A percentile compares a stretch with the other conserved stretches of the same genome.
phyloP scores from a whole-genome alignment of 2,113 vertebrate genomes.

The Merops nubicus region DNA sequence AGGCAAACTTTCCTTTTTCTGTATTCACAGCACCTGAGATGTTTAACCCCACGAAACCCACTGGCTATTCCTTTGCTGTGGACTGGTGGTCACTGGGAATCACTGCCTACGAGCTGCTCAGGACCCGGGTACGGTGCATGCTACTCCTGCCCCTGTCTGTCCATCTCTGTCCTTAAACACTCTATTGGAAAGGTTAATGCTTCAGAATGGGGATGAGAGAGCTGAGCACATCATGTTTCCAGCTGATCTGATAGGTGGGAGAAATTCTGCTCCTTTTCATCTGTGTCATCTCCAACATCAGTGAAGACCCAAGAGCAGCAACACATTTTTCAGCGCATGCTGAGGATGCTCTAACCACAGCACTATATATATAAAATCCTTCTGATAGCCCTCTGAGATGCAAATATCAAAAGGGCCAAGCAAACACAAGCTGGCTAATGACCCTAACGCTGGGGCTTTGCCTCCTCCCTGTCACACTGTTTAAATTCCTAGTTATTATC shows the following conservation, averaged over 20 bases:
- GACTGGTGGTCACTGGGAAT: slow-evolving; percentile 86
- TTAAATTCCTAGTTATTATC: background rate
- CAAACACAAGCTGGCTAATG: background rate
- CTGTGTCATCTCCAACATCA: rapidly evolving
- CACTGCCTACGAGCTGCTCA: slow-evolving; percentile 93
- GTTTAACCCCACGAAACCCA: slow-evolving; percentile 84
- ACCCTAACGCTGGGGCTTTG: background rate
- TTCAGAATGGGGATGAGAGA: too few relatives aligned
- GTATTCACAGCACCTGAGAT: slow-evolving; percentile 90
- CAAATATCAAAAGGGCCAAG: background rate
- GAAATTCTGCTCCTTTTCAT: background rate
- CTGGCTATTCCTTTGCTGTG: slow-evolving; percentile 88
- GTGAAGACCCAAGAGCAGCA: background rate
- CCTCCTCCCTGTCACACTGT: background rate
- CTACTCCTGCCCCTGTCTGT: rapidly evolving
- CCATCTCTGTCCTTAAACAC: rapidly evolving
- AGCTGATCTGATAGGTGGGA: background rate
- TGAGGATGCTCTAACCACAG: background rate
- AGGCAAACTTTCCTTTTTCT: background rate
- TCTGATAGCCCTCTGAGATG: background rate
- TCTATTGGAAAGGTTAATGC: background rate
- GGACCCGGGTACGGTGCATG: slow-evolving; percentile 82
- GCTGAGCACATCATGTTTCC: background rate
- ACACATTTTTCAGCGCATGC: background rate
- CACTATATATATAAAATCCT: background rate